These are phyloP conservation scores for Laterallus jamaicensis DNA, from an alignment of 2,113 vertebrate species.

Conservation along the genomic window DNA sequence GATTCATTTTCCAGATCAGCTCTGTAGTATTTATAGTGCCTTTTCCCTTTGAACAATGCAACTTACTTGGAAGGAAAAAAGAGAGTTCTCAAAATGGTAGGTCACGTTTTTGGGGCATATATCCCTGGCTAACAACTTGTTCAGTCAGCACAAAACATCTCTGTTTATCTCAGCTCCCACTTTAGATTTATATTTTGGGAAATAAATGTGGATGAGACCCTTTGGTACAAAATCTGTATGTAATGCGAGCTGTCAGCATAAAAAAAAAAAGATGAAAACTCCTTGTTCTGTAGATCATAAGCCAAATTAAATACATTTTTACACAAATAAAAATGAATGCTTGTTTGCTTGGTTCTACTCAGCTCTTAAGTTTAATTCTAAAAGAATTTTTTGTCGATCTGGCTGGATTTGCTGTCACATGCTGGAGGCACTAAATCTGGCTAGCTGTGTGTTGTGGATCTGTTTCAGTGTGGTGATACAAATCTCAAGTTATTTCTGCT, in stretches of 20 bases:
- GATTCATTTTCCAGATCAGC: not conserved
- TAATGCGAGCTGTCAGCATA: slow-evolving; percentile 25
- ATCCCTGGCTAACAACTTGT: not conserved
- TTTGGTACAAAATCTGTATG: slow-evolving; percentile 17
- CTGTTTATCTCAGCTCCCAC: not conserved
- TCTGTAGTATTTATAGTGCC: not conserved
- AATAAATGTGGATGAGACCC: slow-evolving; percentile 10
- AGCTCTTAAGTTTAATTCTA: slow-evolving; percentile 8
- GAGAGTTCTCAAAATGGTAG: not conserved
- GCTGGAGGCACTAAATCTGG: slow-evolving; percentile 15
- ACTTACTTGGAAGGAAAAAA: not conserved
- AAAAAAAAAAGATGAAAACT: not conserved
- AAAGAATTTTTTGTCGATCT: slow-evolving; percentile 26
- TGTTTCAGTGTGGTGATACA: not conserved
- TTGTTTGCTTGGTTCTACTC: not conserved
- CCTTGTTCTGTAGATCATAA: not conserved
- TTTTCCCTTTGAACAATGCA: not conserved
- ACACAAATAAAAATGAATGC: not conserved
- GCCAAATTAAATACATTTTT: slow-evolving; percentile 17
- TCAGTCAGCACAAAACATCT: slow-evolving; percentile 7
- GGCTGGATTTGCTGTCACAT: not conserved
- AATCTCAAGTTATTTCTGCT: slow-evolving; percentile 42
- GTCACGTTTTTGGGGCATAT: not conserved
- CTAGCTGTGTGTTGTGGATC: not conserved
- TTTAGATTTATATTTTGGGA: slow-evolving; percentile 32